phyloP scores from a whole-genome alignment of 2,797 vertebrate genomes.

The Antennarius maculatus region DNA sequence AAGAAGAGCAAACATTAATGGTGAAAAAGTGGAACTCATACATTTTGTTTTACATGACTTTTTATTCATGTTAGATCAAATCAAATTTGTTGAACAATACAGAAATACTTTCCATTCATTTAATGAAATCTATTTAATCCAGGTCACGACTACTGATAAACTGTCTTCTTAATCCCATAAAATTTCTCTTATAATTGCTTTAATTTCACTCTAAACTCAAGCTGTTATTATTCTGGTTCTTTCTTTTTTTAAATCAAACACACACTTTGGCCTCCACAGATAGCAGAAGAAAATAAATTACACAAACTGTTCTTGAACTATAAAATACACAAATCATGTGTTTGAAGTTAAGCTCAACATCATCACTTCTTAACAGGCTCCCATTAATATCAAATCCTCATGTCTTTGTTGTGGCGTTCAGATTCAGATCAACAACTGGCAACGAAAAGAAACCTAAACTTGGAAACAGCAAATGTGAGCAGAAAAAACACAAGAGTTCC shows the following conservation, averaged over 20 bases:
- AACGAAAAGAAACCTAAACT: too few relatives aligned
- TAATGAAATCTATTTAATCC: constrained; percentile 1
- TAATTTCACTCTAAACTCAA: not conserved
- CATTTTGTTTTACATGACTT: not conserved
- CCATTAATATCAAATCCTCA: not conserved
- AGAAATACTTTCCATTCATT: not conserved
- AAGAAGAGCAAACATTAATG: too few relatives aligned
- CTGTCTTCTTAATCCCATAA: not conserved
- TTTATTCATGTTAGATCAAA: not conserved
- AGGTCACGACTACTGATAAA: not conserved
- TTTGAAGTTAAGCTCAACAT: constrained; percentile 22
- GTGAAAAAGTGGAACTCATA: too few relatives aligned
- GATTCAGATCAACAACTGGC: too few relatives aligned
- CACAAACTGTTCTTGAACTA: constrained; percentile 10
- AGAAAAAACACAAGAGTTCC: too few relatives aligned
- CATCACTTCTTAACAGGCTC: constrained; percentile 23
- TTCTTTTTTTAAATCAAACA: not conserved
- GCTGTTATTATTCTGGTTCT: constrained; percentile 2
- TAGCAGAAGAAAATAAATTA: constrained; percentile 13
- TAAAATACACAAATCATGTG: constrained; percentile 38
- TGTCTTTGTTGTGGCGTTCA: too few relatives aligned
- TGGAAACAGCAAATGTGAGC: too few relatives aligned
- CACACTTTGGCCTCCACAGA: not conserved
- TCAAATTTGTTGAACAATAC: not conserved
- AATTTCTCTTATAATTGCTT: not conserved